Evolutionary conservation across 1,140 invertebrate species (phyloP), one percentile per base, ranked within the genome.

Genomic region (Atta colombica): DNA sequence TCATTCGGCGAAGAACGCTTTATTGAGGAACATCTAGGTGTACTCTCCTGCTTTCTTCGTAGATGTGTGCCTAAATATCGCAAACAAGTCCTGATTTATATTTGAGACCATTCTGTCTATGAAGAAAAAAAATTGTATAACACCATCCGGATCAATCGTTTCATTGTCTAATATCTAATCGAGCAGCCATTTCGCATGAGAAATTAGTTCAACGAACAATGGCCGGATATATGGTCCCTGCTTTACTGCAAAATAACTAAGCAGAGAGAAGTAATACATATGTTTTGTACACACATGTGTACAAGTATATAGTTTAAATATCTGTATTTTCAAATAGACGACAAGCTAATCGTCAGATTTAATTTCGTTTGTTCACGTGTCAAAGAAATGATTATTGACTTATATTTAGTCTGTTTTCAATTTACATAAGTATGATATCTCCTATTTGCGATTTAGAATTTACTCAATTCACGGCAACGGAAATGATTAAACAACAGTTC

Each of bases 41-140:
- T 69, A 71, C 12, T 7, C 4, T 58, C 10, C 78, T 25, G 78
- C 21, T 81, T 81, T 21, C 16, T 71, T 45, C n/a, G 21, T n/a
- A 31, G 21, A 69, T 58, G 21, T 25, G 51, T 25, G 16, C 10
- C 0, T 69, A 49, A 49, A 6, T 51, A 61, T 0, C 10, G 8
- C 4, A 45, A 71, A 16, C 49, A 25, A 55, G 21, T 39, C 14
- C n/a, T 58, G 6, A 71, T 8, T 35, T 7, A 39, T 53, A 4
- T 66, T 6, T 12, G 8, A 16, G 8, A 2, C 6, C 45, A 7
- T 80, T 18, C 28, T 39, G 2, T 69, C 6, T 16, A 28, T 31
- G 7, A 77, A 35, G n/a, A 10, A 77, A 58, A 53, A 77, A 72
- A 35, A 1, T 74, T 74, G 12, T 39, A 39, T 35, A 60, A 55